These are phyloP conservation scores for Achlya flavicornis DNA, from an alignment of 2,888 invertebrate genomes.

Conservation along the genomic window DNA sequence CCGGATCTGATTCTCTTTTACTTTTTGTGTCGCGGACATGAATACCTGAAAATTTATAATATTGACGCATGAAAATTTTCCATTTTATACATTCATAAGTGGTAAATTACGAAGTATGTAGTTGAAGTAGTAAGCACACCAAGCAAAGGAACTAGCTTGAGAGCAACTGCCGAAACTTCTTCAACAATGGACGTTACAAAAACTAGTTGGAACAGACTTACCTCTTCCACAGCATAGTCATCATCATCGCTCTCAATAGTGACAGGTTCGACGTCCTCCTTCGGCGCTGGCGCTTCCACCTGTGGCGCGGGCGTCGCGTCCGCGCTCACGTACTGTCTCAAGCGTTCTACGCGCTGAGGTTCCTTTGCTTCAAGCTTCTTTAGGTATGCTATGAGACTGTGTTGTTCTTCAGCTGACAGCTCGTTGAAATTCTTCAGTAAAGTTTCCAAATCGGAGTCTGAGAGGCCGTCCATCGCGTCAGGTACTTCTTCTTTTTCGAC, in stretches of 20 bases:
- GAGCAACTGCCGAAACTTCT: too few relatives aligned
- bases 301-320: slow-evolving; percentile 41
- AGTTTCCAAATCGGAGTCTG: slow-evolving; percentile 91
- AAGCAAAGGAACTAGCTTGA: too few relatives aligned
- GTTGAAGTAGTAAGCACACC: too few relatives aligned
- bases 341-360: slow-evolving; percentile 89
- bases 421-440: slow-evolving; percentile 91
- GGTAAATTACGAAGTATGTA: too few relatives aligned
- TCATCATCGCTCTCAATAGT: slow-evolving; percentile 87
- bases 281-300: slow-evolving; percentile 13
- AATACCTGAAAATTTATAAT: slow-evolving; percentile 76
- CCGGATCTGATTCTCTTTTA: slow-evolving; percentile 85
- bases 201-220: slow-evolving; percentile 28
- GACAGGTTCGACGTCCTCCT: slow-evolving; percentile 30
- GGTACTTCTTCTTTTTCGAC: slow-evolving; percentile 57
- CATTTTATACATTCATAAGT: background rate
- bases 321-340: slow-evolving; percentile 89
- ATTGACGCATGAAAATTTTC: background rate
- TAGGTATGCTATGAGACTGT: slow-evolving; percentile 91
- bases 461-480: slow-evolving; percentile 88
- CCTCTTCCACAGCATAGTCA: slow-evolving; percentile 93
- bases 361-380: slow-evolving; percentile 91
- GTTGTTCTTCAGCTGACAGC: slow-evolving; percentile 91
- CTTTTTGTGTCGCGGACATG: slow-evolving; percentile 89
- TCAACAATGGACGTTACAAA: background rate